These are phyloP conservation scores for Apotomis capreana DNA, from an alignment of 2,888 invertebrate genomes.

Conservation along the genomic window DNA sequence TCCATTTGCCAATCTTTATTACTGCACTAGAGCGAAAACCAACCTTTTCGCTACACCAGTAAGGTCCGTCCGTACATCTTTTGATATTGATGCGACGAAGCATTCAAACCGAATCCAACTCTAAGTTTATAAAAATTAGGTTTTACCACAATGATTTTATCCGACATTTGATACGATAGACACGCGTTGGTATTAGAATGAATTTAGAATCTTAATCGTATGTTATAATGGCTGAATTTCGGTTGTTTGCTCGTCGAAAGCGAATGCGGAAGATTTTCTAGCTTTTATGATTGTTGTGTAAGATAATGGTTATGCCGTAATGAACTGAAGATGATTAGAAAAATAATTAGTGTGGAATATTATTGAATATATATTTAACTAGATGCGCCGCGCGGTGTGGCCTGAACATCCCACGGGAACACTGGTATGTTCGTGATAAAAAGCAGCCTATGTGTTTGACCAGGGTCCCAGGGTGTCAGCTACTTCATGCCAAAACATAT, in stretches of 20 bases:
- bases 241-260: neutral
- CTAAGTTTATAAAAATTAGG: constrained; percentile 3
- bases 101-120: constrained; percentile 4
- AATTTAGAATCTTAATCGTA: constrained; percentile 19
- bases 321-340: constrained; percentile 18
- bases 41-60: neutral
- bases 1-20: constrained; percentile 35
- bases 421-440: too few relatives aligned
- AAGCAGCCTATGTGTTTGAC: too few relatives aligned
- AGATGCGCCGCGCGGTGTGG: too few relatives aligned
- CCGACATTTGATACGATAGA: neutral
- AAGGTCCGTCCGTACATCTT: constrained; percentile 1
- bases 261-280: constrained; percentile 31
- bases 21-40: constrained; percentile 3
- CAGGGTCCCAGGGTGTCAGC: too few relatives aligned
- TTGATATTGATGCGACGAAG: neutral
- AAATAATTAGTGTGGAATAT: constrained; percentile 1
- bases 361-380: neutral
- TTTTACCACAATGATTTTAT: neutral
- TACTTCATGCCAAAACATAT: too few relatives aligned
- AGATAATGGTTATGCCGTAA: constrained; percentile 31
- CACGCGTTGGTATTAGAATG: neutral
- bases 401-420: too few relatives aligned
- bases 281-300: constrained; percentile 17
- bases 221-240: neutral